These are phyloP conservation scores for Oriolus oriolus DNA, from an alignment of 2,113 vertebrate genomes.

Conservation along the genomic window DNA sequence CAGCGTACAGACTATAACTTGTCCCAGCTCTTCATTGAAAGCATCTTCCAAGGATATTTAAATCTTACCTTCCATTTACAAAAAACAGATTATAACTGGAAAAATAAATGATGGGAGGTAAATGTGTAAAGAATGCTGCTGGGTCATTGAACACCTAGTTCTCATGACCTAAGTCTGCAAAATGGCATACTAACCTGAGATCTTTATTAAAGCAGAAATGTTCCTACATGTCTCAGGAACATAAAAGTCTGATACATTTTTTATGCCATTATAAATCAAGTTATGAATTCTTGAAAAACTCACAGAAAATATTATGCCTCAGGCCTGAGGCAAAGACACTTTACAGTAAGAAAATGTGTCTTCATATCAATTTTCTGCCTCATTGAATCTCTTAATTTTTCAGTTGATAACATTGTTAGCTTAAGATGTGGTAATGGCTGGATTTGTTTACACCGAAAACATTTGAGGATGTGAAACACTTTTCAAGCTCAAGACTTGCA, in stretches of 20 bases:
- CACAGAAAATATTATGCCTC: not conserved
- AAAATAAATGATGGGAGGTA: not conserved
- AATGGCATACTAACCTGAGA: not conserved
- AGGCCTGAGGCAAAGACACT: not conserved
- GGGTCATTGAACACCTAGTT: not conserved
- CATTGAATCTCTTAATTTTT: not conserved
- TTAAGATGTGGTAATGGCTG: not conserved
- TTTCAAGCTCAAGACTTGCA: not conserved
- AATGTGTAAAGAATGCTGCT: not conserved
- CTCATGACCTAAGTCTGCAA: not conserved
- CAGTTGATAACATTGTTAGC: not conserved
- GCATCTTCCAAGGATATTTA: not conserved
- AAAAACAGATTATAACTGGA: not conserved
- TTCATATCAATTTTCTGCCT: not conserved
- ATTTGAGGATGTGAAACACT: not conserved
- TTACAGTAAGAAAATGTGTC: not conserved
- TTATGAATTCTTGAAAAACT: not conserved
- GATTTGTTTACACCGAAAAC: not conserved
- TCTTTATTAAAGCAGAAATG: not conserved
- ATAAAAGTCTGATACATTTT: not conserved
- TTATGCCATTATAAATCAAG: not conserved
- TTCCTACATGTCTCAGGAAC: not conserved
- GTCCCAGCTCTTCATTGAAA: not conserved
- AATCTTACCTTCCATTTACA: not conserved
- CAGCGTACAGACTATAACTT: not conserved